Base-by-base conservation (phyloP, 64 coral and sea anemone genomes). In the Dendrophyllia cribrosa region DNA sequence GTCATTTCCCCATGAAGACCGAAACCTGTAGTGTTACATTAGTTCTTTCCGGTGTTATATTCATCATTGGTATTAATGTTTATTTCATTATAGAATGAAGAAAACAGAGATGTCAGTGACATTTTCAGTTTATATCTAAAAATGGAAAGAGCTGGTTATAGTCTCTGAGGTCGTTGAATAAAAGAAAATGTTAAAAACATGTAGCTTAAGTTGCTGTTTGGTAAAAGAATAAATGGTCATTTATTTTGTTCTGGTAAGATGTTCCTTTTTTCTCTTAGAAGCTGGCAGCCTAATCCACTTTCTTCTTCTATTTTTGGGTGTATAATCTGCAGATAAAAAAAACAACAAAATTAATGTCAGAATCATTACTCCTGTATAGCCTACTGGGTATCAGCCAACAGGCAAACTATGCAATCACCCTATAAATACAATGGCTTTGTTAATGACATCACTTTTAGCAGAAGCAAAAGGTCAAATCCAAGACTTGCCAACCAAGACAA, bases 201-300 rank as follows among this genome's bases (percentile, higher is more conserved):
- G 0, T 56, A 34, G 26, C 26, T 72, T 72, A 7, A 50, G 47
- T 43, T 19, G 14, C 46, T 11, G 12, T 24, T 72, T 0, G 9
- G 43, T 15, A 1, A 16, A 43, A 19, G 43, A 72, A 45, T 5
- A 12, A 13, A 45, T 5, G 14, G 19, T 50, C 14, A 3, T 8
- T 75, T 45, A 75, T 22, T 75, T 75, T 75, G 72, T 75, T 5
- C 72, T 43, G 4, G 45, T 75, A 6, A 75, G 0, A 20, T 75
- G 72, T 75, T 75, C 72, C 46, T 96, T 96, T 76, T 86, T 91
- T 50, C 92, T 96, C 72, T 87, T 91, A 92, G 94, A 96, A 53
- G 92, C 56, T 5, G 94, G 94, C 49, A 96, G 92, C 63, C 87
- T 92, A 72, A 92, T 92, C 94, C 90, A 96, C 20, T 82, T 92